Evolutionary conservation across 2,797 vertebrate genomes (phyloP).

Genomic region (Sphaeramia orbicularis): DNA sequence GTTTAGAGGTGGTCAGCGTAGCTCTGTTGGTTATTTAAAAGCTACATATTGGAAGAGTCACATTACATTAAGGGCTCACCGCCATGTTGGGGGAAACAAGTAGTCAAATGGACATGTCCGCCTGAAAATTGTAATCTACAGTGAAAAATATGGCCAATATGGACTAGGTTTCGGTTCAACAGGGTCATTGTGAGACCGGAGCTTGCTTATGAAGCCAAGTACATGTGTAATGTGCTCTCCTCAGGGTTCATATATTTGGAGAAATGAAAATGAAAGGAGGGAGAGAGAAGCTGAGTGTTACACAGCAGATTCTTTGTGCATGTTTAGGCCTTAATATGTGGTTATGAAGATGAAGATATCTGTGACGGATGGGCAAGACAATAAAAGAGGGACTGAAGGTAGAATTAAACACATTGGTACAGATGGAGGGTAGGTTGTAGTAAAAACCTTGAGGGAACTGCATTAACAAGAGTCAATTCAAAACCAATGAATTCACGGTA

Average conservation of each 20-base stretch:
- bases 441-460: not conserved
- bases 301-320: not conserved
- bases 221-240: constrained; percentile 46
- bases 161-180: constrained; percentile 48
- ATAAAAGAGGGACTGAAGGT: not conserved
- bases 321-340: constrained; percentile 26
- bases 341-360: not conserved
- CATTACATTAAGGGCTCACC: constrained; percentile 57
- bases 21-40: constrained; percentile 63
- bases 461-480: not conserved
- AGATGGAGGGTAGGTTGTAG: constrained; percentile 6
- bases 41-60: constrained; percentile 64
- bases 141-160: constrained; percentile 46
- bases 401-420: no score
- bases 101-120: constrained; percentile 55
- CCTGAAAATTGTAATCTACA: constrained; percentile 56
- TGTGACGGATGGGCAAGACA: constrained; percentile 16
- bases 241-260: constrained; percentile 45
- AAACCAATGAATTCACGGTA: no score
- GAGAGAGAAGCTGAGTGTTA: constrained; percentile 12
- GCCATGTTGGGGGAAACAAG: constrained; percentile 53
- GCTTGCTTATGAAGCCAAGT: constrained; percentile 28
- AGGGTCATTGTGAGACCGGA: constrained; percentile 56
- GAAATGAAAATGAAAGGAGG: constrained; percentile 38
- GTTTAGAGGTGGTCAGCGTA: constrained; percentile 74